Evolutionary conservation across 2,113 vertebrate genomes (phyloP), one percentile per base, ranked within the genome.

Genomic region (Clarias macrocephalus): DNA sequence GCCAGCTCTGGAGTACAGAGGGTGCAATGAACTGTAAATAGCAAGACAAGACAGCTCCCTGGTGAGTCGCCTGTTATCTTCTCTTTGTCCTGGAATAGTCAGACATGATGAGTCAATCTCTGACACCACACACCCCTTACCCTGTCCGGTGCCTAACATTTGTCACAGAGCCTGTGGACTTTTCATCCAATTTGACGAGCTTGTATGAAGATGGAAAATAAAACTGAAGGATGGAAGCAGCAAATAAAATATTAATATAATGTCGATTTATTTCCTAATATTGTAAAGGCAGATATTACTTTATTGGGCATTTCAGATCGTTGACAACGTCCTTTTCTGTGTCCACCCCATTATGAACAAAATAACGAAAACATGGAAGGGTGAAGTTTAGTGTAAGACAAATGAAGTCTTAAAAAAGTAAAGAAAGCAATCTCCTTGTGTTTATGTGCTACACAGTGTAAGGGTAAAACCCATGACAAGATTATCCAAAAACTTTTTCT

Each of bases 51-150:
- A 89, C 89, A 86, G 83, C 86, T 89, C 84, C 88, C 89, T 48
- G 73, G 86, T 88, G 89, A 89, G 80, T 89, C 63, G 84, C 85
- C 89, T 72, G 80, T 89, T 89, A 88, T 90, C 85, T 12, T 90
- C 87, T 89, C 82, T 90, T 90, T 90, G 89, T 88, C 87, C 87
- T 82, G 89, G 59, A 76, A 87, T 86, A 90, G 87, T 88, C 82
- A 86, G 85, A 89, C 89, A 90, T 21, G 84, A 86, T 90, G 87
- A 88, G 87, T 90, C 89, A 90, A 73, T 88, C 81, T 82, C 81
- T 83, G 85, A 90, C 82, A 82, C 83, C 33, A 79, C 87, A 86
- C 89, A 84, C 81, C 84, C 81, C 66, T 88, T 62, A 60, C 89
- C 21, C 81, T 83, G 75, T 37, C 57, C 76, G 6, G 18, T 75